Conservation (phyloP, 2,113 vertebrate genomes). For the Sylvietta virens region DNA sequence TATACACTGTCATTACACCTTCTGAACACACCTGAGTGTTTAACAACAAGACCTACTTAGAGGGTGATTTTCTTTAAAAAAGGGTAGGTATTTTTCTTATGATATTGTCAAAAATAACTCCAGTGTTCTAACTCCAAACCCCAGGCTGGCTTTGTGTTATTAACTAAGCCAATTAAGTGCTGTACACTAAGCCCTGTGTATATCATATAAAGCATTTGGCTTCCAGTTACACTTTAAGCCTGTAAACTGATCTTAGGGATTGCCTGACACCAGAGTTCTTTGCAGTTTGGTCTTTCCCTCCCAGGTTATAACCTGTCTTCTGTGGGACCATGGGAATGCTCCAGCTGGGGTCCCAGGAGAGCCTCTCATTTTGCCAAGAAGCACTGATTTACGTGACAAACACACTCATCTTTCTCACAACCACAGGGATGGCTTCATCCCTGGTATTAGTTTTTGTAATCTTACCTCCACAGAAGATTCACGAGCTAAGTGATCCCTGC, state of each 20-base stretch:
- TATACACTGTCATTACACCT: not conserved
- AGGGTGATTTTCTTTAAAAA: not conserved
- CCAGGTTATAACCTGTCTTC: slow-evolving; percentile 8
- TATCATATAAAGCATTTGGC: not conserved
- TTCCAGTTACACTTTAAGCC: not conserved
- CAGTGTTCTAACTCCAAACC: not conserved
- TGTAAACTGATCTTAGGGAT: not conserved
- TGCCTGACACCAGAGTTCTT: not conserved
- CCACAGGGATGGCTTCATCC: not conserved
- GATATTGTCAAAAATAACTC: not conserved
- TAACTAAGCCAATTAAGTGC: slow-evolving; percentile 6
- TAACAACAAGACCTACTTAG: not conserved
- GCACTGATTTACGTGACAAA: not conserved
- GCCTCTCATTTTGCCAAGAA: not conserved
- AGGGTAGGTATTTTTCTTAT: not conserved
- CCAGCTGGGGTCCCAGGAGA: not conserved
- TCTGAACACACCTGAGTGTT: not conserved
- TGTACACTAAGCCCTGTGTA: not conserved
- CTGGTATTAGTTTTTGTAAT: not conserved
- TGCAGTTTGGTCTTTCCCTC: not conserved
- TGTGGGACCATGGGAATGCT: not conserved
- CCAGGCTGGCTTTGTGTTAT: not conserved
- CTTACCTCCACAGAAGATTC: not conserved
- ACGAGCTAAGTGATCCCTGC: not conserved
- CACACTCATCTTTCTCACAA: slow-evolving; percentile 15